Evolutionary conservation across 2,113 vertebrate genomes (phyloP).

Genomic region (Casuarius casuarius): DNA sequence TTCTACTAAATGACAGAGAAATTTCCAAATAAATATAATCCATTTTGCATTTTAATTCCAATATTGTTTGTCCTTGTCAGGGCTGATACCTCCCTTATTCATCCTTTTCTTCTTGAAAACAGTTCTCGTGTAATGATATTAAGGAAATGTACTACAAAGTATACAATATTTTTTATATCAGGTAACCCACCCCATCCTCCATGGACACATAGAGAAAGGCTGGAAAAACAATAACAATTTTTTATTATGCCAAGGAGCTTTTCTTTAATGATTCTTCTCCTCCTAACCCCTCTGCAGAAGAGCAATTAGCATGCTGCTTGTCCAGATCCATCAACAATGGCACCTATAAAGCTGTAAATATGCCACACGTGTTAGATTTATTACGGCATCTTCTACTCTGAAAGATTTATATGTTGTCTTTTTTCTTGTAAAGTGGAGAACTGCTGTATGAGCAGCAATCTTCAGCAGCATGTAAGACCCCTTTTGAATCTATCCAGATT

Average conservation of each 20-base stretch:
- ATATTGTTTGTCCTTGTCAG: neutral
- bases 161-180: neutral
- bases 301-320: conserved; percentile 42
- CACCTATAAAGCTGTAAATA: neutral
- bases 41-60: conserved; percentile 54
- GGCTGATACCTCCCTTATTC: neutral
- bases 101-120: conserved; percentile 1
- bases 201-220: neutral
- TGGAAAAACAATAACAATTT: neutral
- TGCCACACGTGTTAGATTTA: neutral
- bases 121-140: neutral
- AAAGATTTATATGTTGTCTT: neutral
- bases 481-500: neutral
- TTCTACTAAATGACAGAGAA: conserved; percentile 35
- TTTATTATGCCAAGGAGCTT: conserved; percentile 22
- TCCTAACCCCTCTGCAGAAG: conserved; percentile 15
- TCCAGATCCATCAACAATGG: conserved; percentile 39
- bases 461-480: neutral
- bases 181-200: neutral
- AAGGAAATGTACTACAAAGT: neutral
- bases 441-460: neutral
- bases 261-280: conserved; percentile 33
- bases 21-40: conserved; percentile 57
- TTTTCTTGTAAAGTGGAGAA: neutral
- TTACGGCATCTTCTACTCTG: neutral